Conservation (phyloP, 2,797 vertebrate species). For the Aplochiton taeniatus region DNA sequence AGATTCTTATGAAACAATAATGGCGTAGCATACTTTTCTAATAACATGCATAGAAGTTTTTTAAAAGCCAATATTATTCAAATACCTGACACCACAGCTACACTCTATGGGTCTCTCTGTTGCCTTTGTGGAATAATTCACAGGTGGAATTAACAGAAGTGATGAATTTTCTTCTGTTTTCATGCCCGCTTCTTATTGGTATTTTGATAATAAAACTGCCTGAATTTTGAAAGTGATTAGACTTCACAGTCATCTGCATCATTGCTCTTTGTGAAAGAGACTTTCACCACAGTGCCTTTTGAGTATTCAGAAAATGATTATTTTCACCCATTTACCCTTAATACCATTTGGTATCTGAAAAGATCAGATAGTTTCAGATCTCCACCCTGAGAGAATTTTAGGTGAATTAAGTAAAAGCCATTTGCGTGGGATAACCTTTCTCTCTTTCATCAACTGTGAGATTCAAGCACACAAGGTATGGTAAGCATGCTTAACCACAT, state of each 20-base stretch:
- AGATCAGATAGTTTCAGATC: no score
- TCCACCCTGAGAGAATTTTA: no score
- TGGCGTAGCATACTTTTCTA: conserved; percentile 37
- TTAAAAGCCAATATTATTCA: conserved; percentile 66
- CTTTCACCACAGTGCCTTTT: background rate
- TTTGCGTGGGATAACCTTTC: no score
- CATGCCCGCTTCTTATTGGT: conserved; percentile 30
- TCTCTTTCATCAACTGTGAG: no score
- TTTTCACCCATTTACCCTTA: background rate
- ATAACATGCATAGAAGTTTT: conserved; percentile 52
- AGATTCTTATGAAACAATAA: conserved; percentile 69
- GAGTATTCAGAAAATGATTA: background rate
- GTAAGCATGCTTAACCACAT: no score
- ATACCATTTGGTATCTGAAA: background rate
- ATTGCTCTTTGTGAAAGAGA: background rate
- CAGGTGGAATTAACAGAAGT: conserved; percentile 40
- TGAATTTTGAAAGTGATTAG: conserved; percentile 53
- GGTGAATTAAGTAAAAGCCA: no score
- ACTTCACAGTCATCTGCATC: conserved; percentile 43
- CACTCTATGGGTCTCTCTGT: conserved; percentile 58
- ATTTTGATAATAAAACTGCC: conserved; percentile 50
- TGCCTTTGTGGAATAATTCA: conserved; percentile 61
- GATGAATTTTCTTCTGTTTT: conserved; percentile 55
- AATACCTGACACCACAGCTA: conserved; percentile 46
- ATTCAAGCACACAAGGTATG: background rate